Base-by-base conservation (phyloP, 2,888 invertebrate genomes). In the Brachyopa scutellaris region DNA sequence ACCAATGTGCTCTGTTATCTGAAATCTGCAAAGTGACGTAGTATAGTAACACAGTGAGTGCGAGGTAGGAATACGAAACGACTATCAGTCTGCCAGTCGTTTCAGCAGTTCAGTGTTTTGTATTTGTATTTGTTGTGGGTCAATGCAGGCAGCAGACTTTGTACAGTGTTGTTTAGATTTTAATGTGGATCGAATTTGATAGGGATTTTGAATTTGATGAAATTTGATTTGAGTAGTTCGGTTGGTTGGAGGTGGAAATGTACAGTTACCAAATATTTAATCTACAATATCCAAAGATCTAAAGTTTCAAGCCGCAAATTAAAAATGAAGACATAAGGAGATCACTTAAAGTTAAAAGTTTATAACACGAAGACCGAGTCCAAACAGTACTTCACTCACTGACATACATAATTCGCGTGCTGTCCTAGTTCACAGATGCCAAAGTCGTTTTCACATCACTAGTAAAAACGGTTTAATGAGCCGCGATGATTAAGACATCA, bases 21-120 rank as follows among this genome's bases (percentile, higher is more conserved):
- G 38, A 8, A 42, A 74, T 73, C 74, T 74, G 74, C 49, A 74
- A 74, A 49, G 59, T 76, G 57, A 51, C 51, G 66, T 51, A 59
- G 55, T n/a, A 38, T 11, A 36, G 45, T 13, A 33, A 9, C 0
- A 23, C 31, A 38, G 36, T 49, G 17, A n/a, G 31, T 21, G 7
- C 19, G 29, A 1, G 13, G 40, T 40, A 29, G 15, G 51, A 15
- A 53, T 26, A 21, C n/a, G n/a, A n/a, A 73, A 55, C 40, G 57
- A 51, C 61, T 26, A 17, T 53, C 31, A 53, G 72, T 61, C 72
- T 72, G 51, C 17, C 72, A 17, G 62, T 40, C 29, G 21, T 53
- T 62, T 45, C 62, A 72, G 57, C 29, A 57, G 55, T 64, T 13
- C 17, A 40, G 19, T 38, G n/a, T 2, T 3, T 36, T 9, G 36